phyloP scores from a whole-genome alignment of 2,888 invertebrate genomes.

The Torymus tubicola region DNA sequence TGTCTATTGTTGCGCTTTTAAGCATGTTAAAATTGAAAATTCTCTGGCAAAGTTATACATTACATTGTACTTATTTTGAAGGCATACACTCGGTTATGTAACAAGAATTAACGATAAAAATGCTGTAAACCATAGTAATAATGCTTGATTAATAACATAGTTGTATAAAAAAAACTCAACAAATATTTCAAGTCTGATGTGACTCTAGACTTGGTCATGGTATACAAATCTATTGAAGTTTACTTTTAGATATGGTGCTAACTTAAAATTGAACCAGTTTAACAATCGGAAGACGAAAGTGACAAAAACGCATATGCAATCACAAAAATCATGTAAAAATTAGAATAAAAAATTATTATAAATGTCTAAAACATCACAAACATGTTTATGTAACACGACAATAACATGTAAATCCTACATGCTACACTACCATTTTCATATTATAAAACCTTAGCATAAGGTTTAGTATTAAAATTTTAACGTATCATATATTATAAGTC shows the following conservation, averaged over 20 bases:
- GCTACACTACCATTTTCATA: slow-evolving; percentile 22
- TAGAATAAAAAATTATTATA: slow-evolving; percentile 31
- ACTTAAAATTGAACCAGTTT: slow-evolving; percentile 22
- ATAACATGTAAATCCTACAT: slow-evolving; percentile 44
- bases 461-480: slow-evolving; percentile 33
- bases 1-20: slow-evolving; percentile 15
- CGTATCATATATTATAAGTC: slow-evolving; percentile 25
- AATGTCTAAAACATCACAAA: slow-evolving; percentile 52
- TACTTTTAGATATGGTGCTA: background rate
- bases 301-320: slow-evolving; percentile 36
- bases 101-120: slow-evolving; percentile 47
- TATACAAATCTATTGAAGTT: slow-evolving; percentile 22
- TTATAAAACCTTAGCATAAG: slow-evolving; percentile 42
- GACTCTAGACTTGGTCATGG: slow-evolving; percentile 34
- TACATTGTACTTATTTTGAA: slow-evolving; percentile 44
- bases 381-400: slow-evolving; percentile 41
- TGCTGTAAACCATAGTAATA: slow-evolving; percentile 42
- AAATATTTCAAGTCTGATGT: slow-evolving; percentile 25
- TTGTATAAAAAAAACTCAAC: slow-evolving; percentile 49
- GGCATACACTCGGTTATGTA: slow-evolving; percentile 33
- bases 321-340: slow-evolving; percentile 36
- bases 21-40: background rate
- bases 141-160: slow-evolving; percentile 40
- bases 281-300: slow-evolving; percentile 15
- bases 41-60: slow-evolving; percentile 1